Evolutionary conservation across 2,888 invertebrate species (phyloP), one percentile per base, ranked within the genome.

Genomic region (Biston betularia): DNA sequence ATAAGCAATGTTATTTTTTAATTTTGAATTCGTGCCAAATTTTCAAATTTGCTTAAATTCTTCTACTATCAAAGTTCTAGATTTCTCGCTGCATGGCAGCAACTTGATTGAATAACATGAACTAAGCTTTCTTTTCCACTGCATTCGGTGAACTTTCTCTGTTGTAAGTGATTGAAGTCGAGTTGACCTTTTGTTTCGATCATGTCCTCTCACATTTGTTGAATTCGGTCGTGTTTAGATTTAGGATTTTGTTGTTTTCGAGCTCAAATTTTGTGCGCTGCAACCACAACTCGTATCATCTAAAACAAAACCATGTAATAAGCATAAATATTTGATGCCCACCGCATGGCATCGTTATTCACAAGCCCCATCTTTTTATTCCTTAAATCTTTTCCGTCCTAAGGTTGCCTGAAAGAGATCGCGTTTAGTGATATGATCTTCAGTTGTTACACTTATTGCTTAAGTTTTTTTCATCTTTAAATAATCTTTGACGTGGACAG

Each of bases 21-120:
- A 62, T 48, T 14, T 62, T 62, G 62, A 58, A 49, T 54, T 53
- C 44, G 62, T 62, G 66, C 62, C 66, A 62, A 48, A 38, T 61
- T 46, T 33, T 35, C 12, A 35, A 55, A 46, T 48, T 44, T 54
- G 33, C 54, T 42, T 56, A 60, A 46, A 54, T 35, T 5, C 24
- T 24, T 46, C 52, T 45, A 15, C 34, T 33, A 44, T 33, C 54
- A 54, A 44, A 44, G 42, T 35, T 54, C 54, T 24, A 54, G 24
- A 54, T 54, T 10, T 33, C 42, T 54, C 54, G 54, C 1, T 9
- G 53, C 24, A 44, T 42, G 6, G 14, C 33, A 5, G 14, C 33
- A 5, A n/a, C 42, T 54, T 54, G 12, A 54, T 44, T 54, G 42
- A 54, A 54, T 54, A 54, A 54, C 54, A 42, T 42, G 54, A 53